Evolutionary conservation across 2,113 vertebrate genomes (phyloP).

Genomic region (Pangasianodon hypophthalmus): DNA sequence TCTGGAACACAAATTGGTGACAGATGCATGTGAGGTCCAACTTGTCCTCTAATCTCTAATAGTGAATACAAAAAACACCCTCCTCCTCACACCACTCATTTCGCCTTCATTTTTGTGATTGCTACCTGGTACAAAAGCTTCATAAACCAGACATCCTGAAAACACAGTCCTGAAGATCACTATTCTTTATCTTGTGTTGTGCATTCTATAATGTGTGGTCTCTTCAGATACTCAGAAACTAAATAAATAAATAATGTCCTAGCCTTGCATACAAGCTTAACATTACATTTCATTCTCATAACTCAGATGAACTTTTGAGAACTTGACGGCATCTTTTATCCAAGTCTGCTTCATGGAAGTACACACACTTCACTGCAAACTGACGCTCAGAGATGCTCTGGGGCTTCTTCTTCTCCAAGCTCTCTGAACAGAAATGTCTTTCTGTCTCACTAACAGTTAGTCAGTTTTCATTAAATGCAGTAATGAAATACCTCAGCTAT

Average conservation of each 20-base stretch:
- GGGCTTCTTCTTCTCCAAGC: background rate
- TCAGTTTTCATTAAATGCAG: background rate
- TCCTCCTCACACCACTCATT: conserved; percentile 25
- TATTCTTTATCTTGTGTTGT: background rate
- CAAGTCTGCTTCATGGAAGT: background rate
- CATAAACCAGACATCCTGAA: conserved; percentile 52
- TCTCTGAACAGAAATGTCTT: background rate
- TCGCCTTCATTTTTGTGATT: conserved; percentile 37
- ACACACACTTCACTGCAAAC: background rate
- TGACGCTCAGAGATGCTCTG: background rate
- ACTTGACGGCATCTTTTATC: background rate
- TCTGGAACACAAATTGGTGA: conserved; percentile 58
- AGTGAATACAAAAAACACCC: conserved; percentile 22
- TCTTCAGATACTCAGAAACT: background rate
- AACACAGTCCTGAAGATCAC: background rate
- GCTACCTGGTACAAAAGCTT: conserved; percentile 58
- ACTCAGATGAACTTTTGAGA: background rate
- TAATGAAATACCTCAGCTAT: background rate
- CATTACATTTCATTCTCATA: background rate
- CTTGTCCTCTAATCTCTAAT: conserved; percentile 39
- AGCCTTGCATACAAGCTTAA: background rate
- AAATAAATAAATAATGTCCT: background rate
- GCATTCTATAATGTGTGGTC: background rate
- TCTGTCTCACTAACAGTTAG: background rate
- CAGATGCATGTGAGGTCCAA: conserved; percentile 56